These are phyloP conservation scores for Tragelaphus oryx DNA, from an alignment of 2,797 vertebrate genomes.

Conservation along the genomic window DNA sequence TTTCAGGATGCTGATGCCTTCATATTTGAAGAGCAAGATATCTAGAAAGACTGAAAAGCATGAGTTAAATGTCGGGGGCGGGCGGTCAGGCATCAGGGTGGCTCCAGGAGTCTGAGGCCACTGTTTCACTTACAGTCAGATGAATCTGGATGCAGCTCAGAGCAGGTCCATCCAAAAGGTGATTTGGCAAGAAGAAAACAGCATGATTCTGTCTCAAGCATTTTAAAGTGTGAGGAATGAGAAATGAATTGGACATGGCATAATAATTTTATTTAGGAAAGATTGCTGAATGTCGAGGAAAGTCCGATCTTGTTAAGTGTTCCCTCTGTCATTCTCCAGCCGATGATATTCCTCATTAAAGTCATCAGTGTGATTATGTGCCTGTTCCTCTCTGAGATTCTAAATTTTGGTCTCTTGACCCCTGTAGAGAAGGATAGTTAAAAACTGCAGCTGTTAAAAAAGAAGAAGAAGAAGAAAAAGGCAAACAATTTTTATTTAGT, in stretches of 20 bases:
- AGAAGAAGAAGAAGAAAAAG: neutral
- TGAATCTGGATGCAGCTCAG: slow-evolving; percentile 47
- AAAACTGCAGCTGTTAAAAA: neutral
- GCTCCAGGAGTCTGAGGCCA: neutral
- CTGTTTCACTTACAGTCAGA: slow-evolving; percentile 22
- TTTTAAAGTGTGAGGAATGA: slow-evolving; percentile 69
- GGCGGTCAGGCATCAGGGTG: neutral
- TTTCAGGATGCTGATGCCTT: neutral
- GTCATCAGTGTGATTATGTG: slow-evolving; percentile 51
- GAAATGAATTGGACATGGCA: slow-evolving; percentile 68
- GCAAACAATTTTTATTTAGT: neutral
- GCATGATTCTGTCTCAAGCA: slow-evolving; percentile 41
- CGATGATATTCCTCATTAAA: slow-evolving; percentile 73
- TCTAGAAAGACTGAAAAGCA: neutral
- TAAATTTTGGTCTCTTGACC: slow-evolving; percentile 55
- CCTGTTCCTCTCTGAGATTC: slow-evolving; percentile 24
- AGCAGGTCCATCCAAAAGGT: slow-evolving; percentile 40
- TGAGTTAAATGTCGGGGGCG: neutral
- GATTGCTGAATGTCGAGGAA: slow-evolving; percentile 62
- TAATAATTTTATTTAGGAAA: slow-evolving; percentile 72
- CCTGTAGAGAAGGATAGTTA: neutral
- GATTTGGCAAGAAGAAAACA: slow-evolving; percentile 60
- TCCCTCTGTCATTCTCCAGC: slow-evolving; percentile 62
- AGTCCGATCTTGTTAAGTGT: slow-evolving; percentile 64
- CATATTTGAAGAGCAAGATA: neutral